A percentile compares a stretch with the other conserved stretches of the same genome.
Evolutionary conservation across 2,113 vertebrate genomes (phyloP).

Genomic region (Rostratula benghalensis): DNA sequence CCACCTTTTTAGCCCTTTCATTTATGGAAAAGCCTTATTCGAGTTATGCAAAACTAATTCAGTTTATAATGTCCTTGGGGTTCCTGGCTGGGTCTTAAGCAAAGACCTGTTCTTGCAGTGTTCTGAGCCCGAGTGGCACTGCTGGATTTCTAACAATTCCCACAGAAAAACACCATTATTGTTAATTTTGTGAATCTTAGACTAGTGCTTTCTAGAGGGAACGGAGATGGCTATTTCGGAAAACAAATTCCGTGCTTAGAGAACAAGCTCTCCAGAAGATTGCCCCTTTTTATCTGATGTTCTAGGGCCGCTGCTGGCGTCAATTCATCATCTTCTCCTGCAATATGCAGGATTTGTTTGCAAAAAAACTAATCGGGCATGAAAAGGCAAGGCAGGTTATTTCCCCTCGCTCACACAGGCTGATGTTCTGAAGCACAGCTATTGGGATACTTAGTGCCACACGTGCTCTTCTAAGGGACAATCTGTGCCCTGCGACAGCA

Average conservation of each 20-base stretch:
- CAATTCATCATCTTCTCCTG: background rate
- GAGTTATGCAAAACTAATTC: background rate
- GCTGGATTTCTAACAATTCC: background rate
- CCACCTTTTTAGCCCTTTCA: background rate
- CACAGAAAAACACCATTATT: background rate
- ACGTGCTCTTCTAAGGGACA: background rate
- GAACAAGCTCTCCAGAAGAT: background rate
- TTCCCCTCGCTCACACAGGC: background rate
- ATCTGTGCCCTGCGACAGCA: background rate
- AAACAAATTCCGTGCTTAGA: background rate
- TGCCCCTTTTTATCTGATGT: background rate
- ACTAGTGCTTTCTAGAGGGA: background rate
- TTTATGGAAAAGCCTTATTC: background rate
- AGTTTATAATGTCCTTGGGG: background rate
- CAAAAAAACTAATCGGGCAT: constrained; percentile 21
- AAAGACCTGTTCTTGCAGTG: background rate
- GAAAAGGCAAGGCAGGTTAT: background rate
- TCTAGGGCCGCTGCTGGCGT: background rate
- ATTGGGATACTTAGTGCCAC: background rate
- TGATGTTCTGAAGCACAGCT: background rate
- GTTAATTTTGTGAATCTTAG: background rate
- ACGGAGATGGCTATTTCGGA: background rate
- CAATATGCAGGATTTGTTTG: constrained; percentile 14
- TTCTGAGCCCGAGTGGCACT: background rate
- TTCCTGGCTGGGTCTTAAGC: background rate